Evolutionary conservation across 1,140 invertebrate genomes (phyloP).

Genomic region (Dreissena polymorpha): DNA sequence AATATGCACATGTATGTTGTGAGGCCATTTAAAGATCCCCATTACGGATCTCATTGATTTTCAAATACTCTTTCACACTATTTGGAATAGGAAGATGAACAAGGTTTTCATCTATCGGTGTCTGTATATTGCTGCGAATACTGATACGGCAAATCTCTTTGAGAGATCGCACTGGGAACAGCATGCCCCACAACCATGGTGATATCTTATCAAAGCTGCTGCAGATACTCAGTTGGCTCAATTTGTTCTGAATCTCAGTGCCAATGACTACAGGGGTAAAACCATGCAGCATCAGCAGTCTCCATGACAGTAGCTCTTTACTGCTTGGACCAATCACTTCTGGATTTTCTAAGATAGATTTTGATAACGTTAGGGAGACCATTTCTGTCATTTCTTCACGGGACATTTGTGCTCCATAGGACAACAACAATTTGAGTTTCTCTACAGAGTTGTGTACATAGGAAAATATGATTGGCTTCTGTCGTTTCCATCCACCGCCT

Average conservation of each 20-base stretch:
- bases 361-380: conserved; percentile 72
- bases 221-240: conserved; percentile 71
- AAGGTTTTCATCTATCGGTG: conserved; percentile 66
- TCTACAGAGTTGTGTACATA: conserved; percentile 76
- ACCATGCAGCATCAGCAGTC: conserved; percentile 69
- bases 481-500: conserved; percentile 72
- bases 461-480: conserved; percentile 74
- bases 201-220: conserved; percentile 72
- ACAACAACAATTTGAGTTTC: conserved; percentile 72
- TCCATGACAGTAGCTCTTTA: conserved; percentile 72
- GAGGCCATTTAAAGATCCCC: background rate
- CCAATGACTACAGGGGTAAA: conserved; percentile 64
- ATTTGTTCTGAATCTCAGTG: conserved; percentile 62
- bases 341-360: conserved; percentile 74
- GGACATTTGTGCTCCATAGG: conserved; percentile 71
- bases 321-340: conserved; percentile 71
- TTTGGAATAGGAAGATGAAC: conserved; percentile 64
- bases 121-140: conserved; percentile 60
- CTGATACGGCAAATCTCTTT: conserved; percentile 68
- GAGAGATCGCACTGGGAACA: conserved; percentile 69
- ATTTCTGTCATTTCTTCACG: conserved; percentile 73
- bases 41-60: conserved; percentile 67
- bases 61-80: conserved; percentile 67
- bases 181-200: conserved; percentile 67
- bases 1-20: background rate